A percentile compares a stretch with the other conserved stretches of the same genome.
Evolutionary conservation across 2,888 invertebrate species (phyloP).

Genomic region (Bombyx huttoni): DNA sequence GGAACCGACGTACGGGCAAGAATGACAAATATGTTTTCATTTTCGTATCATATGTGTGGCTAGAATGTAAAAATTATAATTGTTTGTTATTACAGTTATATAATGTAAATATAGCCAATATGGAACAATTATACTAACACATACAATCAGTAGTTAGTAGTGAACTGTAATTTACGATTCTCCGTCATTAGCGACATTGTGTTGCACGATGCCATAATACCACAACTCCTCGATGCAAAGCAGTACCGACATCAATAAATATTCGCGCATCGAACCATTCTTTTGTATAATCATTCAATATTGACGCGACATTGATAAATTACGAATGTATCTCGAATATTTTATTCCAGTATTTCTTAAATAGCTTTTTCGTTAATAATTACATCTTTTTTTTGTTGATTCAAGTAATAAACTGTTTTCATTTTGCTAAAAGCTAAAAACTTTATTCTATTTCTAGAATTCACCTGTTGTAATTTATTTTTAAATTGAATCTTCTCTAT

Average conservation of each 20-base stretch:
- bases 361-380: not conserved
- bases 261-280: slow-evolving; percentile 12
- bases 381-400: not conserved
- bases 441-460: not conserved
- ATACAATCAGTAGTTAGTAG: not conserved
- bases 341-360: slow-evolving; percentile 5
- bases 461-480: too few species aligned
- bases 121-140: too few species aligned
- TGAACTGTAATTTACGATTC: not conserved
- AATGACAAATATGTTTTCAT: too few species aligned
- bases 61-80: too few species aligned
- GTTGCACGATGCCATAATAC: not conserved
- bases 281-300: slow-evolving; percentile 18
- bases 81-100: too few species aligned
- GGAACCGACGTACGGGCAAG: too few species aligned
- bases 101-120: too few species aligned
- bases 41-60: too few species aligned
- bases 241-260: slow-evolving; percentile 1
- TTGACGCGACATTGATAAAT: slow-evolving; percentile 16
- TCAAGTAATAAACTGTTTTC: not conserved
- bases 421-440: not conserved
- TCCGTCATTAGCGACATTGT: not conserved
- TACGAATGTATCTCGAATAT: slow-evolving; percentile 1
- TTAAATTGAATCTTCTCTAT: too few species aligned
- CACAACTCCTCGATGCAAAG: not conserved